Conservation (phyloP, 2,888 invertebrate species). For the Andrena camellia region DNA sequence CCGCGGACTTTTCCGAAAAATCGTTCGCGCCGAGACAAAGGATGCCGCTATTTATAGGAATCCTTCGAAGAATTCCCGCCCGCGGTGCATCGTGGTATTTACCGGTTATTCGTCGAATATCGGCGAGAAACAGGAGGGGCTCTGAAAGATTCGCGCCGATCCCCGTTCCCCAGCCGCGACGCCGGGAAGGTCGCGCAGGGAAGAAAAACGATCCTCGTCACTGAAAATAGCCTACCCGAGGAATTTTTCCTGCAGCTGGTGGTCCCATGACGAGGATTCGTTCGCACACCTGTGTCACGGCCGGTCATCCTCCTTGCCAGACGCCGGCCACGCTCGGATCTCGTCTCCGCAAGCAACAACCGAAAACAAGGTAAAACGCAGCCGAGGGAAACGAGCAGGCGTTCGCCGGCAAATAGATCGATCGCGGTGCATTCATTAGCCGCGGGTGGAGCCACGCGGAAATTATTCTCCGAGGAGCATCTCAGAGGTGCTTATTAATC, state of each 20-base stretch:
- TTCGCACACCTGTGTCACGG: slow-evolving; percentile 34
- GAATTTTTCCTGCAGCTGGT: slow-evolving; percentile 13
- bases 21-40: too few relatives aligned
- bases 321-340: background rate
- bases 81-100: slow-evolving; percentile 3
- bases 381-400: background rate
- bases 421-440: background rate
- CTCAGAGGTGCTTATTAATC: background rate
- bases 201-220: slow-evolving; percentile 10
- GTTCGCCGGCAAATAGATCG: background rate
- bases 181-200: background rate
- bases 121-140: background rate
- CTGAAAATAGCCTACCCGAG: slow-evolving; percentile 43
- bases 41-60: slow-evolving; percentile 6
- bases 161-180: background rate
- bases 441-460: background rate
- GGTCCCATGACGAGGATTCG: background rate
- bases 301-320: background rate
- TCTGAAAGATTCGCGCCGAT: background rate
- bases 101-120: slow-evolving; percentile 23
- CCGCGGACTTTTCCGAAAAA: slow-evolving; percentile 19
- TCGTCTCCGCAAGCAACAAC: background rate
- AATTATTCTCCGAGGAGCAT: slow-evolving; percentile 9
- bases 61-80: background rate
- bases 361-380: background rate